Base-by-base conservation (phyloP, 2,113 vertebrate genomes). In the Dicrurus megarhynchus region DNA sequence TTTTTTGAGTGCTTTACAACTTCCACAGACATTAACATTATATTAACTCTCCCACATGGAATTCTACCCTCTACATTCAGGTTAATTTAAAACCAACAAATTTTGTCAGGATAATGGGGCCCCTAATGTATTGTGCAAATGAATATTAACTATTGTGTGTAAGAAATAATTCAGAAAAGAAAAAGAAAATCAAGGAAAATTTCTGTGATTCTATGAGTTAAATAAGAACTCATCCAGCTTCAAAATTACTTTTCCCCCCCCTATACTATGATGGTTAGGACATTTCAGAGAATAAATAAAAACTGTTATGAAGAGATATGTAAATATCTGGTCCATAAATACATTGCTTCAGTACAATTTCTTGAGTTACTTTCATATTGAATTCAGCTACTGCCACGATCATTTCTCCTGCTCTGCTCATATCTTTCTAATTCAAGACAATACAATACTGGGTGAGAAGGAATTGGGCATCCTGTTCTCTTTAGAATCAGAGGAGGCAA, bases 151-250 rank as follows among this genome's bases (percentile, higher is more conserved):
- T 89, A 77, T 20, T 81, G 8, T 89, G 59, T 74, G 10, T 57
- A 73, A 74, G 28, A 89, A 94, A 86, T 82, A 85, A 85, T 83
- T 95, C 86, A 77, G 57, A 79, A 94, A 93, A 81, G 5, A 84
- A 82, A 81, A 11, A 64, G 6, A 91, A 84, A 92, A 74, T 68
- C 46, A 56, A 59, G 55, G 32, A 50, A 44, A 93, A 33, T 23
- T 57, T 53, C 44, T 71, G 32, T 39, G 59, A 77, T 76, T 77
- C 64, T 42, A 37, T 55, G 22, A 57, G 14, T 53, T 74, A 68
- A 89, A 37, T 46, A 87, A 71, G 19, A 84, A 49, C 4, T 42
- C 63, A 73, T 5, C 7, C 32, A 78, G 26, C 59, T 35, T 52
- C 11, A 88, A 84, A 87, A 60, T 30, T 27, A 63, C 2, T 47